phyloP scores from a whole-genome alignment of 2,113 vertebrate species.

The Dascyllus trimaculatus region DNA sequence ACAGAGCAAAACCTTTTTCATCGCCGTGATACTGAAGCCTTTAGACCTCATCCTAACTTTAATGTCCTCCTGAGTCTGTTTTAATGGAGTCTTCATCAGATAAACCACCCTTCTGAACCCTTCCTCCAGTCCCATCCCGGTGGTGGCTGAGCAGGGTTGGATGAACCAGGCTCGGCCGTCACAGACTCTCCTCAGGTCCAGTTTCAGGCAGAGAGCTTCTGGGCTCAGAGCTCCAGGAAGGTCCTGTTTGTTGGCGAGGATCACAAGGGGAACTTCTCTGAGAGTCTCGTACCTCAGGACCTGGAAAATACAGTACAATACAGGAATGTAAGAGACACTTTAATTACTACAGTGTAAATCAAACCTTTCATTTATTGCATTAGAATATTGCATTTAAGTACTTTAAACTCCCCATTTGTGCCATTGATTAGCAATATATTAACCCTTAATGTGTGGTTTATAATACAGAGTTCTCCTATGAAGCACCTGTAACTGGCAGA shows the following conservation, averaged over 20 bases:
- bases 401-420: no score
- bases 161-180: conserved; percentile 90
- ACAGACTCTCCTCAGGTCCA: conserved; percentile 85
- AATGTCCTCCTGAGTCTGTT: conserved; percentile 73
- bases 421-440: no score
- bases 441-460: no score
- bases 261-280: conserved; percentile 83
- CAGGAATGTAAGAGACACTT: neutral
- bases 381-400: neutral
- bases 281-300: conserved; percentile 85
- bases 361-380: neutral
- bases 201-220: conserved; percentile 84
- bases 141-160: conserved; percentile 90
- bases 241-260: conserved; percentile 94
- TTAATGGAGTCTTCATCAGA: conserved; percentile 84
- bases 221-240: conserved; percentile 83
- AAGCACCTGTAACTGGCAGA: no score
- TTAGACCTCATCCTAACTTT: conserved; percentile 71
- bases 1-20: conserved; percentile 55
- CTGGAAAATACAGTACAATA: neutral
- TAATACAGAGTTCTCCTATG: no score
- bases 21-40: conserved; percentile 52
- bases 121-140: conserved; percentile 86
- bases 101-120: conserved; percentile 84
- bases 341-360: neutral